A percentile compares a stretch with the other conserved stretches of the same genome.
These are phyloP conservation scores for Lasioglossum calceatum DNA, from an alignment of 2,888 invertebrate genomes.

Conservation along the genomic window DNA sequence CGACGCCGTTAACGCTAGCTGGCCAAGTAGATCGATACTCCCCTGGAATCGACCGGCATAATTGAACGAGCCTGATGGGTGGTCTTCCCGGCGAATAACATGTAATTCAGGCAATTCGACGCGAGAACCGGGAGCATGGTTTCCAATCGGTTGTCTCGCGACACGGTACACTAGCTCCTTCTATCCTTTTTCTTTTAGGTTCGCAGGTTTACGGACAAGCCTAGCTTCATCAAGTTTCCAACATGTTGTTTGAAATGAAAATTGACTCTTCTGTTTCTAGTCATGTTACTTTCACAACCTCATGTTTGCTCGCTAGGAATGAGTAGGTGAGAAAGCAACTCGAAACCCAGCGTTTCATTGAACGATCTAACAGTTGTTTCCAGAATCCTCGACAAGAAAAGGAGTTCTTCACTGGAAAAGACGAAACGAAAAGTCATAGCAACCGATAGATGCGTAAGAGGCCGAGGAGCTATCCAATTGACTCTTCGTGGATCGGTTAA, in stretches of 20 bases:
- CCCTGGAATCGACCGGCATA: neutral
- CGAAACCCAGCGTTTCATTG: too few relatives aligned
- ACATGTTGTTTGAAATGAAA: neutral
- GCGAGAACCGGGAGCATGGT: neutral
- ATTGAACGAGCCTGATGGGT: neutral
- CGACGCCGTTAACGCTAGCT: neutral
- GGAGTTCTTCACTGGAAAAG: too few relatives aligned
- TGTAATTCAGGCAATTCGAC: slow-evolving; percentile 3
- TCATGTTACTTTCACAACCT: neutral
- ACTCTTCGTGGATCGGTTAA: slow-evolving; percentile 33
- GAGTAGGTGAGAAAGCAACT: too few relatives aligned
- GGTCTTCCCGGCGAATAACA: neutral
- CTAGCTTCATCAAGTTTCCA: neutral
- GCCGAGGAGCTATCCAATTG: slow-evolving; percentile 1
- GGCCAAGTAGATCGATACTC: neutral
- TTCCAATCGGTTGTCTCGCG: neutral
- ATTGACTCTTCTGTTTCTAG: neutral
- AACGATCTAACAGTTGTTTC: too few relatives aligned
- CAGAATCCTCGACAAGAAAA: too few relatives aligned
- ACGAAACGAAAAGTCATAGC: neutral
- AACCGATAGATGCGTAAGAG: neutral
- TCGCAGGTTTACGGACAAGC: neutral
- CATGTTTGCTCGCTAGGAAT: too few relatives aligned
- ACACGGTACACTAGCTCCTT: neutral
- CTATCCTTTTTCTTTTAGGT: neutral